These are phyloP conservation scores for Lepus americanus DNA, from an alignment of 2,113 vertebrate genomes.

Conservation along the genomic window DNA sequence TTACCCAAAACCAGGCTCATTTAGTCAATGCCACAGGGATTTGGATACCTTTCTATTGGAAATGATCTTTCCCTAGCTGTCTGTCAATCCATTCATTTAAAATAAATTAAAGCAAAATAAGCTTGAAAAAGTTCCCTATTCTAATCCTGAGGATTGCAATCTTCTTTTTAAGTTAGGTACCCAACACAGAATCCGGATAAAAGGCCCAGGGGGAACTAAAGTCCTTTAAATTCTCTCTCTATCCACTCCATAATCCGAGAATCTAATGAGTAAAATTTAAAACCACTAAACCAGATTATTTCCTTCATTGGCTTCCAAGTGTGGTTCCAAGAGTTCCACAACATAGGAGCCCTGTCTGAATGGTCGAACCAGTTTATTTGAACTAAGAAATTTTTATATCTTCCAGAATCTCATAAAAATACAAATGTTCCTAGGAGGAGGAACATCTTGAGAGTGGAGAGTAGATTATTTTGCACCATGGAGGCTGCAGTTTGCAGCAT, in stretches of 20 bases:
- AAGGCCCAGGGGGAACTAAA: not conserved
- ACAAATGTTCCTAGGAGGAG: slow-evolving; percentile 35
- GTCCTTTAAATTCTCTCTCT: not conserved
- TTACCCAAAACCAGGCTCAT: not conserved
- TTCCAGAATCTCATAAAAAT: slow-evolving; percentile 57
- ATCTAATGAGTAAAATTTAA: not conserved
- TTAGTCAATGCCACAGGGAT: not conserved
- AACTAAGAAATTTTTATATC: not conserved
- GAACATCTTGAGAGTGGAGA: slow-evolving; percentile 10
- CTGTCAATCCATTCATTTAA: not conserved
- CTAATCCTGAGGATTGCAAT: not conserved
- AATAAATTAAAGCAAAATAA: not conserved
- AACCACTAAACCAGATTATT: not conserved
- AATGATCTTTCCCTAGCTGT: not conserved
- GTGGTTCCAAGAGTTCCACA: not conserved
- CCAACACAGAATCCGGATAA: not conserved
- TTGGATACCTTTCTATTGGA: not conserved
- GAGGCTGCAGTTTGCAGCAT: not conserved
- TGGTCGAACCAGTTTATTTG: slow-evolving; percentile 13
- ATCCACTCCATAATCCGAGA: not conserved
- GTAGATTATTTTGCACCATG: slow-evolving; percentile 20
- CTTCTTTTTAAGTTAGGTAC: slow-evolving; percentile 34
- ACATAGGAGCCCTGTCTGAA: not conserved
- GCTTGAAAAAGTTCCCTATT: not conserved
- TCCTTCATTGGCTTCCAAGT: not conserved